Percentiles rank a stretch among this genome's conserved stretches.
Conservation (phyloP, 2,797 vertebrate genomes). For the Eutrigla gurnardus region DNA sequence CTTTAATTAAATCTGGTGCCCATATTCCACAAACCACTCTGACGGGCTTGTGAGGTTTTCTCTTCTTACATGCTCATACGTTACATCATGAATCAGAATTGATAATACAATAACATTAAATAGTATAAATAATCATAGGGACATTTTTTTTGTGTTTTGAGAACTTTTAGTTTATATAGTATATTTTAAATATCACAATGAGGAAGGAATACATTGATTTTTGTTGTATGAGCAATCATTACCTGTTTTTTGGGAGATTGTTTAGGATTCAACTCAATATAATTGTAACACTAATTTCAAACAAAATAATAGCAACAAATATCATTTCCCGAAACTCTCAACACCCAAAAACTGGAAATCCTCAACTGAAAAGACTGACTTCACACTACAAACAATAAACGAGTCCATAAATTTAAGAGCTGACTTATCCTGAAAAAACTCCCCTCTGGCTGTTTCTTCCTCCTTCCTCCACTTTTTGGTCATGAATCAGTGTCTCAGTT, state of each 20-base stretch:
- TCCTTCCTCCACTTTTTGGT: conserved; percentile 42
- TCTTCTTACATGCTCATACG: not conserved
- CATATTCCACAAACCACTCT: conserved; percentile 42
- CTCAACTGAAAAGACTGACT: conserved; percentile 5
- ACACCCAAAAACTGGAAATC: not conserved
- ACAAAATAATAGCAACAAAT: not conserved
- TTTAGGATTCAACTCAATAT: not conserved
- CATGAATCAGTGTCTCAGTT: conserved; percentile 73
- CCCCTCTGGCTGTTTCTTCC: conserved; percentile 49
- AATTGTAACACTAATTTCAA: not conserved
- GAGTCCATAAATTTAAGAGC: conserved; percentile 44
- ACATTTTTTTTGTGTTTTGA: not conserved
- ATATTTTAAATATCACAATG: not conserved
- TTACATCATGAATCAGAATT: not conserved
- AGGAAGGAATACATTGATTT: not conserved
- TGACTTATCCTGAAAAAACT: conserved; percentile 48
- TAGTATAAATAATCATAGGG: not conserved
- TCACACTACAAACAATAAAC: conserved; percentile 19
- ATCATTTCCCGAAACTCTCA: not conserved
- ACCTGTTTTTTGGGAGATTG: not conserved
- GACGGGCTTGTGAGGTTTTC: conserved; percentile 17
- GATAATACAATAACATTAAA: not conserved
- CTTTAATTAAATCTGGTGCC: conserved; percentile 21
- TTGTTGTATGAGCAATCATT: not conserved
- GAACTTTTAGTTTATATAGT: not conserved